Evolutionary conservation across 2,888 invertebrate genomes (phyloP).

Genomic region (Antheraea assamensis): DNA sequence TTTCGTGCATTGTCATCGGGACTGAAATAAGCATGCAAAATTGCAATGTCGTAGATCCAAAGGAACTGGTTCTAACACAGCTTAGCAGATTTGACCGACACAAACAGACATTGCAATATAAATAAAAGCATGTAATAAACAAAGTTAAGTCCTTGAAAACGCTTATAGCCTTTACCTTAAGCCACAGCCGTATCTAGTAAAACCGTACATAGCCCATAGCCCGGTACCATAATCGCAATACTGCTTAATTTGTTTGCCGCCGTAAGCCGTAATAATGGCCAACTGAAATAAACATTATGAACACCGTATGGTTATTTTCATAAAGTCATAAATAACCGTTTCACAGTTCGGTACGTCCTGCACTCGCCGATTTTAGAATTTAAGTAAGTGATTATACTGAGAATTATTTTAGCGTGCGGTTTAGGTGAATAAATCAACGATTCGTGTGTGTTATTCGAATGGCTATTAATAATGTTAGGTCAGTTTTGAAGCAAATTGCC

Average conservation of each 20-base stretch:
- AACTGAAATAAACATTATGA: constrained; percentile 21
- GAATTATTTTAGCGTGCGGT: constrained; percentile 8
- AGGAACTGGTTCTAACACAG: too few relatives aligned
- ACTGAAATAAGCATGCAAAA: too few relatives aligned
- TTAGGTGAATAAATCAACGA: constrained; percentile 8
- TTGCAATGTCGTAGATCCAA: too few relatives aligned
- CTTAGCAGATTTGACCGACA: too few relatives aligned
- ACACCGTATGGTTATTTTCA: constrained; percentile 23
- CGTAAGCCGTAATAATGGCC: constrained; percentile 17
- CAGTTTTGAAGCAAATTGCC: neutral
- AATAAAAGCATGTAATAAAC: neutral
- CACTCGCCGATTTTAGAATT: constrained; percentile 19
- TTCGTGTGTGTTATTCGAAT: constrained; percentile 10
- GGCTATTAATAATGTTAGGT: constrained; percentile 4
- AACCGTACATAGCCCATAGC: neutral
- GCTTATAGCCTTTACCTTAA: neutral
- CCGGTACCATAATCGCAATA: neutral
- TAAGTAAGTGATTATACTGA: constrained; percentile 15
- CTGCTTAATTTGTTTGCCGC: constrained; percentile 20
- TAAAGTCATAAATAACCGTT: constrained; percentile 21
- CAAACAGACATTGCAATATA: neutral
- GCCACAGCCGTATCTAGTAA: neutral
- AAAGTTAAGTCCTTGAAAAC: neutral
- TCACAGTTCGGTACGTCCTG: neutral
- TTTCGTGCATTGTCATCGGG: too few relatives aligned